phyloP scores from a whole-genome alignment of 2,888 invertebrate species.

The Eulithis testata region DNA sequence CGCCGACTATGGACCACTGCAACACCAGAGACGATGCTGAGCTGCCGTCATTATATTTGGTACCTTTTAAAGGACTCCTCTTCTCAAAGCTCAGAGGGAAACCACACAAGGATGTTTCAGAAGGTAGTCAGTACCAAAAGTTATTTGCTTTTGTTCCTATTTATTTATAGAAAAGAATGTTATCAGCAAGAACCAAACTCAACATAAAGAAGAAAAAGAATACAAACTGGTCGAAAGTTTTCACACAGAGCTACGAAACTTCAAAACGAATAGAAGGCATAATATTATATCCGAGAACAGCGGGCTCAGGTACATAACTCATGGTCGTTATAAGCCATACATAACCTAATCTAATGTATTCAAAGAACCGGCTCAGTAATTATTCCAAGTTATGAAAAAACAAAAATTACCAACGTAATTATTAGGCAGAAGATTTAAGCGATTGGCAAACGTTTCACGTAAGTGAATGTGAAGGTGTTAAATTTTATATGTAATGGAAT shows the following conservation, averaged over 20 bases:
- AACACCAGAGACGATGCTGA: no score
- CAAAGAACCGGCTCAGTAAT: conserved; percentile 25
- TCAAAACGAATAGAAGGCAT: conserved; percentile 2
- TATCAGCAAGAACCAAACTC: no score
- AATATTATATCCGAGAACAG: no score
- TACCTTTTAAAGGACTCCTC: no score
- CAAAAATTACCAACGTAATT: conserved; percentile 16
- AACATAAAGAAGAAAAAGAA: no score
- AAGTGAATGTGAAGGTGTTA: background rate
- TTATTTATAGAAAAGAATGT: background rate
- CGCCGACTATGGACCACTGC: no score
- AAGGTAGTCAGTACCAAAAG: background rate
- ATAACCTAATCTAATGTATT: conserved; percentile 27
- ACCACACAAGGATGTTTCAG: background rate
- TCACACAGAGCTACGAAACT: no score
- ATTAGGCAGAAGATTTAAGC: conserved; percentile 9
- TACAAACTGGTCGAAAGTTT: no score
- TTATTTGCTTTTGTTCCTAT: background rate
- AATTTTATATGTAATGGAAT: background rate
- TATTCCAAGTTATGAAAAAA: conserved; percentile 15
- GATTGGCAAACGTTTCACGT: conserved; percentile 2
- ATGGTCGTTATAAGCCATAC: conserved; percentile 1
- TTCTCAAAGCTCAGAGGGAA: no score
- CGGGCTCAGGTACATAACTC: background rate
- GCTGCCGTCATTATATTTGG: no score